These are phyloP conservation scores for Pteronotus mesoamericanus DNA, from an alignment of 2,797 vertebrate species.

Conservation along the genomic window DNA sequence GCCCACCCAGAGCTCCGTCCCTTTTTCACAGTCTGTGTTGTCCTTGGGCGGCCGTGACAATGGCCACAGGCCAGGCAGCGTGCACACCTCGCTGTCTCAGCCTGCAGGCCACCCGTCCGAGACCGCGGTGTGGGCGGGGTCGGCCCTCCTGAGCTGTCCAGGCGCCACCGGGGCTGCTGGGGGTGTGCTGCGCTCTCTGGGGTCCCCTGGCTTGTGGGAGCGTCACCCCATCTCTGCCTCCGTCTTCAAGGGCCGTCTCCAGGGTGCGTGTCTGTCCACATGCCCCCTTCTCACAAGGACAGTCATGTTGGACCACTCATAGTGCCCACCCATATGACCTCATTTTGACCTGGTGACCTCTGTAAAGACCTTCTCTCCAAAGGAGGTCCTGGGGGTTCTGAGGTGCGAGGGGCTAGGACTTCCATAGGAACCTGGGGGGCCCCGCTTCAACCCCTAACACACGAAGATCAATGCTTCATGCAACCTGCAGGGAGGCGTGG, in stretches of 20 bases:
- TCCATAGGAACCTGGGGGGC: background rate
- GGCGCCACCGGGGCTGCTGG: background rate
- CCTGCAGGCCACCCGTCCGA: background rate
- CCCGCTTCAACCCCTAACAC: background rate
- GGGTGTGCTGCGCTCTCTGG: rapidly evolving
- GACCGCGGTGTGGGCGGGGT: background rate
- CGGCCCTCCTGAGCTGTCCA: background rate
- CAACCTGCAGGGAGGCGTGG: background rate
- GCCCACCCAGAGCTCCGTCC: rapidly evolving
- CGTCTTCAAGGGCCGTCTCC: background rate
- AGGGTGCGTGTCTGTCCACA: no score
- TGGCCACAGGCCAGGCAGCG: background rate
- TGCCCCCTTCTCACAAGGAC: background rate
- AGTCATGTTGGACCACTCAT: background rate
- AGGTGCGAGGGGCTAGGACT: background rate
- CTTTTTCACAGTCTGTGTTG: background rate
- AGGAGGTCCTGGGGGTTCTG: background rate
- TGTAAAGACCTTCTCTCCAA: background rate
- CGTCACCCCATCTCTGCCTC: background rate
- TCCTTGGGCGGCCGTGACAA: background rate
- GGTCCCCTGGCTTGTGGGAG: background rate
- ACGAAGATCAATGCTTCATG: background rate
- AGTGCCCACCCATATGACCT: background rate
- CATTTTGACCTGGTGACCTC: background rate
- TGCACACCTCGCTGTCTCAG: no score